A percentile compares a stretch with the other conserved stretches of the same genome.
Conservation (phyloP, 2,888 invertebrate species). For the Hypomecis punctinalis region DNA sequence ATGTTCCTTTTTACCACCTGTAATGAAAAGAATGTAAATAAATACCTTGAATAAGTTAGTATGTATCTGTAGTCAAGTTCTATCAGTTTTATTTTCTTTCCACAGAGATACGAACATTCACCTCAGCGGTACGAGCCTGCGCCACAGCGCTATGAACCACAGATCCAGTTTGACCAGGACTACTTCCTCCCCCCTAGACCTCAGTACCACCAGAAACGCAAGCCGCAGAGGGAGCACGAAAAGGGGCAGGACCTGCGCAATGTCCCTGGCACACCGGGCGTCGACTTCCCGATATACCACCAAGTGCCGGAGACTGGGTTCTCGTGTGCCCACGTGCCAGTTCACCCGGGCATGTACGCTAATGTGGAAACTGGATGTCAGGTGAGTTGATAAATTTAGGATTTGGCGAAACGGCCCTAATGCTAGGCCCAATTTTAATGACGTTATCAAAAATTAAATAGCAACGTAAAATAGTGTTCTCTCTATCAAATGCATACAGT, state of each 20-base stretch:
- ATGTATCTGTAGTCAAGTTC: no score
- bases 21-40: no score
- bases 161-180: slow-evolving; percentile 67
- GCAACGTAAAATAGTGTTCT: no score
- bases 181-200: slow-evolving; percentile 64
- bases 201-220: slow-evolving; percentile 57
- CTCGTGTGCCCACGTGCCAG: slow-evolving; percentile 91
- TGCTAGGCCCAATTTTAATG: no score
- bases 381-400: slow-evolving; percentile 73
- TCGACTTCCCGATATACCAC: slow-evolving; percentile 93
- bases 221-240: slow-evolving; percentile 84
- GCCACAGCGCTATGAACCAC: slow-evolving; percentile 70
- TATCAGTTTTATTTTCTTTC: neutral
- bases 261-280: slow-evolving; percentile 91
- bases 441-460: no score
- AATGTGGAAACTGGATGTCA: slow-evolving; percentile 95
- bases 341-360: slow-evolving; percentile 95
- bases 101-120: slow-evolving; percentile 20
- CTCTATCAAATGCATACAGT: no score
- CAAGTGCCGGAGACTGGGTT: slow-evolving; percentile 91
- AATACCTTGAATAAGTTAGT: neutral
- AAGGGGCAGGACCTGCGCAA: slow-evolving; percentile 91
- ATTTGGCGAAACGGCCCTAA: no score
- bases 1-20: no score
- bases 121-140: slow-evolving; percentile 27